Evolutionary conservation across 2,888 invertebrate genomes (phyloP).

Genomic region (Polydrusus cervinus): DNA sequence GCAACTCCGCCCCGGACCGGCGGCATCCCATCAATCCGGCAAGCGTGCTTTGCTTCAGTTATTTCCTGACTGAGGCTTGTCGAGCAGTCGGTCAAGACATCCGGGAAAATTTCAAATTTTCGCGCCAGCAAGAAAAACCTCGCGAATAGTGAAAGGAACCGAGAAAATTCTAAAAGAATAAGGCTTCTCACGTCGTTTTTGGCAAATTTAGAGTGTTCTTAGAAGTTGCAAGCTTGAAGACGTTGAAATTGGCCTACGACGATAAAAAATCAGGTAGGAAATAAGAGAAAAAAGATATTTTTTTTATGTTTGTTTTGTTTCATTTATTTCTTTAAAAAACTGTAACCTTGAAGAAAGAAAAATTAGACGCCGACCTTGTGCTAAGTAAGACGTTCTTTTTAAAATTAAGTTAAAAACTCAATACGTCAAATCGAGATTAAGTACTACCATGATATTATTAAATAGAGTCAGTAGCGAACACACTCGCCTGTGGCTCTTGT

Average conservation of each 20-base stretch:
- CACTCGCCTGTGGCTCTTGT: too few relatives aligned
- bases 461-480: too few relatives aligned
- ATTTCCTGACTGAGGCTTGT: constrained; percentile 51
- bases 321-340: too few relatives aligned
- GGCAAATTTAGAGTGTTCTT: constrained; percentile 39
- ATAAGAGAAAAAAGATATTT: background rate
- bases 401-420: too few relatives aligned
- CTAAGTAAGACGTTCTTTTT: too few relatives aligned
- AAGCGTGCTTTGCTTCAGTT: constrained; percentile 50
- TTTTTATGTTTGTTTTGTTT: too few relatives aligned
- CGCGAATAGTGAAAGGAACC: constrained; percentile 53
- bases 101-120: constrained; percentile 51
- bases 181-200: constrained; percentile 5
- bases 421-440: too few relatives aligned
- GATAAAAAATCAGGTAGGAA: constrained; percentile 43
- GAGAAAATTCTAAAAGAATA: constrained; percentile 23
- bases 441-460: too few relatives aligned
- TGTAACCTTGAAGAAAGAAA: too few relatives aligned
- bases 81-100: constrained; percentile 48
- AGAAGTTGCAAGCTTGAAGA: constrained; percentile 34
- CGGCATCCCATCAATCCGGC: constrained; percentile 43
- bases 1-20: constrained; percentile 49
- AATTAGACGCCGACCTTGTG: too few relatives aligned
- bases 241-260: constrained; percentile 43
- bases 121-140: constrained; percentile 44